phyloP scores from a whole-genome alignment of 2,888 invertebrate genomes.

The Synanthedon myopaeformis region DNA sequence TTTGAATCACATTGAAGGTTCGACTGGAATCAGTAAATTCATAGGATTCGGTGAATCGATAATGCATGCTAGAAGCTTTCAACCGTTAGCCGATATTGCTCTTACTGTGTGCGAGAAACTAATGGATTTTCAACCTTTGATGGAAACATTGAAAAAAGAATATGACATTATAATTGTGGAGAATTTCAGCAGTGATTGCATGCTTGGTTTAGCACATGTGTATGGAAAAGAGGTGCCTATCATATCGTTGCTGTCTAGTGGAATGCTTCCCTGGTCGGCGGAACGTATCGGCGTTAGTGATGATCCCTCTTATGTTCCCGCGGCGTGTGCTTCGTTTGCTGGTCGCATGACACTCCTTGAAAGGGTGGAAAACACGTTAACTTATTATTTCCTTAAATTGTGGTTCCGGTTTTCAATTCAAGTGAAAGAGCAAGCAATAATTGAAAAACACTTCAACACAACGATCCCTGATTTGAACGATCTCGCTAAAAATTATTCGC shows the following conservation, averaged over 20 bases:
- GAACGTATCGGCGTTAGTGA: constrained; percentile 53
- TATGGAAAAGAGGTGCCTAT: constrained; percentile 65
- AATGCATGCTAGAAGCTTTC: constrained; percentile 30
- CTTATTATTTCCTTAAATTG: constrained; percentile 30
- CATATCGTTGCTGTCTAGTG: constrained; percentile 67
- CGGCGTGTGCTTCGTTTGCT: constrained; percentile 56
- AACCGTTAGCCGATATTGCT: constrained; percentile 37
- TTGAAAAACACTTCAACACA: constrained; percentile 53
- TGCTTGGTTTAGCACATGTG: constrained; percentile 70
- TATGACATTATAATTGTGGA: constrained; percentile 75
- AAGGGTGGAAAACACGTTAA: constrained; percentile 46
- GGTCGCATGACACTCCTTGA: constrained; percentile 63
- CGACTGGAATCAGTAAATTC: constrained; percentile 19
- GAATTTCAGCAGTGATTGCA: constrained; percentile 74
- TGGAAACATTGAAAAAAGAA: constrained; percentile 38
- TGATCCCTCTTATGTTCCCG: constrained; percentile 67
- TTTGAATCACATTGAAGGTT: constrained; percentile 28
- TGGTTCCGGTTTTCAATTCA: constrained; percentile 44
- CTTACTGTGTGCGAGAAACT: constrained; percentile 42
- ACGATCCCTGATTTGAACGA: constrained; percentile 62
- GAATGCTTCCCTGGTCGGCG: constrained; percentile 69
- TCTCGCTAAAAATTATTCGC: constrained; percentile 60
- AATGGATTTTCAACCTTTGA: constrained; percentile 42
- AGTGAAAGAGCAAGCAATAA: constrained; percentile 38
- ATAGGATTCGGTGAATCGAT: constrained; percentile 30